A percentile compares a stretch with the other conserved stretches of the same genome.
These are phyloP conservation scores for Microcaecilia unicolor DNA, from an alignment of 2,797 vertebrate species.

Conservation along the genomic window DNA sequence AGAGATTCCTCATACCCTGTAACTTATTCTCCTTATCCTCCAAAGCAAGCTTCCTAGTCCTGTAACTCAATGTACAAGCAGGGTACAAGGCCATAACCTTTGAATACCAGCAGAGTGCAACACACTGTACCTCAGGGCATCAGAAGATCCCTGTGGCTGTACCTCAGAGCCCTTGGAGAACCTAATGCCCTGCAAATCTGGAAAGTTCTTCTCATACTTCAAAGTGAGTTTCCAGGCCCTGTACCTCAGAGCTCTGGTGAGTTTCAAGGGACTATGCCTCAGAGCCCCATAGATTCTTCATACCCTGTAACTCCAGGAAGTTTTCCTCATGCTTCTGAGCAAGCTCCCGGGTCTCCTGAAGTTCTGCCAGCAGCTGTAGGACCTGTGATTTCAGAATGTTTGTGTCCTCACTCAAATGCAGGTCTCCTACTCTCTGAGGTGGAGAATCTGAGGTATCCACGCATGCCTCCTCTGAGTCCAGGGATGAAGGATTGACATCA, in stretches of 20 bases:
- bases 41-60: too few relatives aligned
- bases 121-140: too few relatives aligned
- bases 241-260: neutral
- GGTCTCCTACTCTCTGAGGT: slow-evolving; percentile 33
- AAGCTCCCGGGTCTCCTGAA: slow-evolving; percentile 69
- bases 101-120: too few relatives aligned
- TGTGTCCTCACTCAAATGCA: too few relatives aligned
- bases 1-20: too few relatives aligned
- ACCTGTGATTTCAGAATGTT: slow-evolving; percentile 64
- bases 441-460: slow-evolving; percentile 28
- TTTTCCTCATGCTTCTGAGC: slow-evolving; percentile 70
- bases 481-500: slow-evolving; percentile 12
- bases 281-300: slow-evolving; percentile 18
- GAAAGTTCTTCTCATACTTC: neutral
- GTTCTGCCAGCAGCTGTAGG: slow-evolving; percentile 65
- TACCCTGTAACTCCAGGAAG: slow-evolving; percentile 75
- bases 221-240: neutral
- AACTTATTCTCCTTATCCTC: too few relatives aligned
- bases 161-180: too few relatives aligned
- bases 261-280: too few relatives aligned
- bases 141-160: too few relatives aligned
- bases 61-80: too few relatives aligned
- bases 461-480: slow-evolving; percentile 13
- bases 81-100: too few relatives aligned
- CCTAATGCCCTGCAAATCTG: neutral